These are phyloP conservation scores for Pantherophis guttatus DNA, from an alignment of 2,113 vertebrate genomes.

Conservation along the genomic window DNA sequence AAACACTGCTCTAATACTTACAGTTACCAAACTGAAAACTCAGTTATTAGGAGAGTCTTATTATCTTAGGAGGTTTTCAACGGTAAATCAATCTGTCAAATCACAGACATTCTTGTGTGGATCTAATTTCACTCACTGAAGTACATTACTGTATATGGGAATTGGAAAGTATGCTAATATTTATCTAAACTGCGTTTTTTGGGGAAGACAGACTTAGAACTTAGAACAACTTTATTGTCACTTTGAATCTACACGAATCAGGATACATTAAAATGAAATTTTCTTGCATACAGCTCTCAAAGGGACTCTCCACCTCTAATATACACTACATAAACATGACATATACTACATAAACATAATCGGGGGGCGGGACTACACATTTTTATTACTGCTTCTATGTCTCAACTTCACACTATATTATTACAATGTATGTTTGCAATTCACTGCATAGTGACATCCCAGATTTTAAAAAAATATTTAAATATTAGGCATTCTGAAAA, in stretches of 20 bases:
- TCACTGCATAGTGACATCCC: neutral
- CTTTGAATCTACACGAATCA: too few relatives aligned
- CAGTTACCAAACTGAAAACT: neutral
- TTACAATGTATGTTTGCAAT: neutral
- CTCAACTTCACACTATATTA: neutral
- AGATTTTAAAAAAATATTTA: neutral
- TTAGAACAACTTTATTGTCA: too few relatives aligned
- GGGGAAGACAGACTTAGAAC: too few relatives aligned
- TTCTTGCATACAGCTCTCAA: too few relatives aligned
- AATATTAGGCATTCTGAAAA: neutral
- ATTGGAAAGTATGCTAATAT: neutral
- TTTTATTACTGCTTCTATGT: neutral
- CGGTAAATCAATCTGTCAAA: neutral
- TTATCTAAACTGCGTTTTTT: neutral
- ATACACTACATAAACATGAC: too few relatives aligned
- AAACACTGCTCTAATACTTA: neutral
- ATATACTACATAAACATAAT: too few relatives aligned
- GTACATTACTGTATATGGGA: neutral
- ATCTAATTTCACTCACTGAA: neutral
- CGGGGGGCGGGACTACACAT: neutral
- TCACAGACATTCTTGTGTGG: neutral
- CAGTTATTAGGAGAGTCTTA: neutral
- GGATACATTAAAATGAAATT: too few relatives aligned
- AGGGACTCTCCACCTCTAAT: too few relatives aligned
- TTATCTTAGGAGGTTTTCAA: neutral